Conservation (phyloP, 2,797 vertebrate genomes). For the Mico argentatus region DNA sequence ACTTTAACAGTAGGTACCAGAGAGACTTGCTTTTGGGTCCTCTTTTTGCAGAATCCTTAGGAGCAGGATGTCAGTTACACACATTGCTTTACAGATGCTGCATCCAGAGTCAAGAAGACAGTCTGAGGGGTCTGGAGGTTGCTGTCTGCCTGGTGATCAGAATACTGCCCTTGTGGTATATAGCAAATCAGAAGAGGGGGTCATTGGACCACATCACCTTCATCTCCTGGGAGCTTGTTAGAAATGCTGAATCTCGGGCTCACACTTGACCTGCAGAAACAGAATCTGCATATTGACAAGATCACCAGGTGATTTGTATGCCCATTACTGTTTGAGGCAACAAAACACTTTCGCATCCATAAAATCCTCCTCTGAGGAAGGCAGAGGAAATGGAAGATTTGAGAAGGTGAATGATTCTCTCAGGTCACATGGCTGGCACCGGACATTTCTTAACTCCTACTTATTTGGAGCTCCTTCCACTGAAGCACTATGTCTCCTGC, state of each 20-base stretch:
- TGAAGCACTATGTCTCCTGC: not conserved
- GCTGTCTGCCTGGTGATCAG: not conserved
- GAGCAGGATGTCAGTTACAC: not conserved
- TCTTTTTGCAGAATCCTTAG: not conserved
- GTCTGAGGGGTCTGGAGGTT: not conserved
- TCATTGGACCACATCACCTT: not conserved
- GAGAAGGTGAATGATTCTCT: not conserved
- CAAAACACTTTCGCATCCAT: not conserved
- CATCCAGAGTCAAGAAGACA: not conserved
- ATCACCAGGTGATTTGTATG: not conserved
- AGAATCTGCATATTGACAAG: not conserved
- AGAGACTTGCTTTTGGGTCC: not conserved
- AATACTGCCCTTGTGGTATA: not conserved
- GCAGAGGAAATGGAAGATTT: not conserved
- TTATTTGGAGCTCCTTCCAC: not conserved
- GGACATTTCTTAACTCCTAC: not conserved
- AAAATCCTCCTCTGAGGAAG: not conserved
- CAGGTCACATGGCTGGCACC: not conserved
- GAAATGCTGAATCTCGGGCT: not conserved
- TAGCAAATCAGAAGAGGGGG: not conserved
- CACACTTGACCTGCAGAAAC: not conserved
- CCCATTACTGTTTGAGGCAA: not conserved
- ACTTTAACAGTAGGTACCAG: not conserved
- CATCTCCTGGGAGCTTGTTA: not conserved
- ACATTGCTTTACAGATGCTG: not conserved